phyloP scores from a whole-genome alignment of 1,140 invertebrate genomes.

The Charaxes varanes region DNA sequence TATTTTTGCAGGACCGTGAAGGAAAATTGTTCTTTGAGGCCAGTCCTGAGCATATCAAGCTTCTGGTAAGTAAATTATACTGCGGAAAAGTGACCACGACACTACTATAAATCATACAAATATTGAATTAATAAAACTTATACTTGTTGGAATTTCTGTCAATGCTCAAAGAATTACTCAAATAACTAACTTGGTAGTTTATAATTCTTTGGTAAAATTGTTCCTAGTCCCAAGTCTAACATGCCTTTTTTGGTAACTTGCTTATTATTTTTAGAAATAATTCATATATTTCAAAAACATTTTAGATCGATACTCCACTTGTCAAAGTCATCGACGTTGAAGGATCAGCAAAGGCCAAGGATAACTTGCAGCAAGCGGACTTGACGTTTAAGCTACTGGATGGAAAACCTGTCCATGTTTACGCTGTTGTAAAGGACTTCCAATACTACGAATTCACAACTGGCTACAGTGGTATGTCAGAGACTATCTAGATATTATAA shows the following conservation, averaged over 20 bases:
- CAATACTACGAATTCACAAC: constrained; percentile 74
- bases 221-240: not conserved
- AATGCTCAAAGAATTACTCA: too few relatives aligned
- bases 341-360: constrained; percentile 57
- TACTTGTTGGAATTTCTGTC: too few relatives aligned
- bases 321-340: constrained; percentile 73
- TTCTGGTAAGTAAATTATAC: constrained; percentile 63
- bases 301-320: constrained; percentile 61
- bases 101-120: not conserved
- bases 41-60: constrained; percentile 52
- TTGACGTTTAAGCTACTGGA: constrained; percentile 68
- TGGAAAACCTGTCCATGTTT: constrained; percentile 60
- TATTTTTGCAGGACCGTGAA: constrained; percentile 55
- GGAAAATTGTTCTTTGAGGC: constrained; percentile 59
- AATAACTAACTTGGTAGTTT: too few relatives aligned
- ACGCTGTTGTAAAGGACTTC: constrained; percentile 73
- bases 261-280: too few relatives aligned
- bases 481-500: too few relatives aligned
- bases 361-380: constrained; percentile 70
- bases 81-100: not conserved
- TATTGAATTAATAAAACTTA: too few relatives aligned
- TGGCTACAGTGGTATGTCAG: constrained; percentile 67
- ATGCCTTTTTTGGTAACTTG: not conserved
- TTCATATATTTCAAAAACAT: too few relatives aligned
- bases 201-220: too few relatives aligned